Evolutionary conservation across 1,140 invertebrate genomes (phyloP).

Genomic region (Potamilus streckersoni): DNA sequence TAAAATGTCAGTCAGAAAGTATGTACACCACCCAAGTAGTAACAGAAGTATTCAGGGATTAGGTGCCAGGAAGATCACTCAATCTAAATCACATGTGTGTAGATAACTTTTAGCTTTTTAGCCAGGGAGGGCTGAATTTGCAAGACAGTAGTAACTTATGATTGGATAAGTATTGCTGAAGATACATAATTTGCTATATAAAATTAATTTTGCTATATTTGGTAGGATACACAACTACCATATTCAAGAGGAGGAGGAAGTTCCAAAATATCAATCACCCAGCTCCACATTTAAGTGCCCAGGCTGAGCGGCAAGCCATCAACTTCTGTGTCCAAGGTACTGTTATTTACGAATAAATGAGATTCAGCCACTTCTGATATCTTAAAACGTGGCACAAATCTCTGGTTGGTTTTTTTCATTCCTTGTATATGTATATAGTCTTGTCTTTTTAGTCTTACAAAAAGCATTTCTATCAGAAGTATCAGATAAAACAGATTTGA

Average conservation of each 20-base stretch:
- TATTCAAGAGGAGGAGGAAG: slow-evolving; percentile 68
- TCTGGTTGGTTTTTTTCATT: no score
- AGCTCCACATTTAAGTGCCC: slow-evolving; percentile 60
- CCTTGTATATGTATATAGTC: no score
- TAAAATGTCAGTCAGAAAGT: no score
- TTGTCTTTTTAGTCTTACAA: no score
- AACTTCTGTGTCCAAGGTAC: slow-evolving; percentile 76
- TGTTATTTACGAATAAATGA: not conserved
- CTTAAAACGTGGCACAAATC: not conserved
- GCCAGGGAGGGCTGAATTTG: not conserved
- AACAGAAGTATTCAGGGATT: no score
- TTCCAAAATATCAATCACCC: slow-evolving; percentile 67
- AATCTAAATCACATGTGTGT: no score
- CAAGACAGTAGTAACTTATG: not conserved
- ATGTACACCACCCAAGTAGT: no score
- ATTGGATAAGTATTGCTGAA: not conserved
- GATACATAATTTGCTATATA: not conserved
- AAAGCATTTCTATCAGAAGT: no score
- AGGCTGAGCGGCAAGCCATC: slow-evolving; percentile 72
- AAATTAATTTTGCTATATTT: slow-evolving; percentile 22
- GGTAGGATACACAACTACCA: slow-evolving; percentile 66
- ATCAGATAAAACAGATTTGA: no score
- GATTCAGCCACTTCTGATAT: no score
- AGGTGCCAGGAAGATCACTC: no score
- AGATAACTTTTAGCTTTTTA: no score